A percentile compares a stretch with the other conserved stretches of the same genome.
Evolutionary conservation across 2,888 invertebrate genomes (phyloP).

Genomic region (Drosophila tanythrix): DNA sequence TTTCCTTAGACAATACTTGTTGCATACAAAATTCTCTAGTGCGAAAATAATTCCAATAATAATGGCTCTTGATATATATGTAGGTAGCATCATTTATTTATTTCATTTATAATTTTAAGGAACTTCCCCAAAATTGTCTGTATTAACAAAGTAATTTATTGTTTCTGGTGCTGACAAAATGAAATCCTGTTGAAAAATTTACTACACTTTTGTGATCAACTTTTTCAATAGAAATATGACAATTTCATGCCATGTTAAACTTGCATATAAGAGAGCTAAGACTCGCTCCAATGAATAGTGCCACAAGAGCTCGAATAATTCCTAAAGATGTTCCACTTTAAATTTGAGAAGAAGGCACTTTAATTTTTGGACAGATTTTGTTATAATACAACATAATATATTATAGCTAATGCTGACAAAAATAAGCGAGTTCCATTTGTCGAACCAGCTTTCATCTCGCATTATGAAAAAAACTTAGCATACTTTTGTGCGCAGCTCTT

Average conservation of each 20-base stretch:
- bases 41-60: not conserved
- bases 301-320: not conserved
- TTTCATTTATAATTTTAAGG: not conserved
- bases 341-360: not conserved
- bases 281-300: not conserved
- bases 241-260: no score
- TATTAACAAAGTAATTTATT: not conserved
- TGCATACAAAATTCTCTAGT: conserved; percentile 61
- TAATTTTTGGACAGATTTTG: not conserved
- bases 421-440: not conserved
- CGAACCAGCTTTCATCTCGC: no score
- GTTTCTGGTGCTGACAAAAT: not conserved
- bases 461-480: not conserved
- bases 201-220: not conserved
- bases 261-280: not conserved
- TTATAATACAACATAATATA: not conserved
- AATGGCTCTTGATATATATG: not conserved
- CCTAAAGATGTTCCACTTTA: not conserved
- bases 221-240: not conserved
- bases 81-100: not conserved
- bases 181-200: not conserved
- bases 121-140: not conserved
- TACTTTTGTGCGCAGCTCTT: not conserved
- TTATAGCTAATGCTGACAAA: not conserved
- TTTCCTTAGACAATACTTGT: conserved; percentile 64